Conservation (phyloP, 2,113 vertebrate species). For the Tragelaphus buxtoni region DNA sequence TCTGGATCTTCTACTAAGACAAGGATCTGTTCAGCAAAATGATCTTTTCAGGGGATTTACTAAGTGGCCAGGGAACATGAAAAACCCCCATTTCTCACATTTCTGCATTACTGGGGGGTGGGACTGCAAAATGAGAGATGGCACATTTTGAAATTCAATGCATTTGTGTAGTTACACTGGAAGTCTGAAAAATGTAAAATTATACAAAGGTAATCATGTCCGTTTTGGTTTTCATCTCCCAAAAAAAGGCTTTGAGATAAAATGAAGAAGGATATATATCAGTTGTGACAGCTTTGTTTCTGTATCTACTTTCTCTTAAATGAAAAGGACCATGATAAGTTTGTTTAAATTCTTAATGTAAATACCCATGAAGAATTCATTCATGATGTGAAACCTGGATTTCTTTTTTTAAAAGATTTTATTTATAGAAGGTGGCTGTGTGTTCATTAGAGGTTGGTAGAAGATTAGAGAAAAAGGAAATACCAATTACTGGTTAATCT, state of each 20-base stretch:
- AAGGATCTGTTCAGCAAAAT: slow-evolving; percentile 21
- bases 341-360: slow-evolving; percentile 42
- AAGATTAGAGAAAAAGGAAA: not conserved
- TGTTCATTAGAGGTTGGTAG: not conserved
- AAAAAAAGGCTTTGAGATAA: slow-evolving; percentile 11
- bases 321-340: slow-evolving; percentile 14
- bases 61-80: not conserved
- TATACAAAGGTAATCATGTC: not conserved
- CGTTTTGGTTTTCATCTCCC: not conserved
- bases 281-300: not conserved
- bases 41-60: not conserved
- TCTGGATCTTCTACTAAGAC: not conserved
- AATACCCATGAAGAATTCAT: not conserved
- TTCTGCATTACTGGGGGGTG: not conserved
- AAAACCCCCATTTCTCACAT: slow-evolving; percentile 40
- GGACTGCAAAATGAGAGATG: not conserved
- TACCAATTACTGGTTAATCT: slow-evolving; percentile 5
- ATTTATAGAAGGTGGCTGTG: not conserved
- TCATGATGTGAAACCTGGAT: not conserved
- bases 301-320: slow-evolving; percentile 35
- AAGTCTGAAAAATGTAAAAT: not conserved
- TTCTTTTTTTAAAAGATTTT: not conserved
- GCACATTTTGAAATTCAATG: not conserved
- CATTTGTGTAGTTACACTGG: not conserved
- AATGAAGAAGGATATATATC: not conserved